These are phyloP conservation scores for Palythoa grandiflora DNA, from an alignment of 92 coral and sea anemone genomes.

Conservation along the genomic window DNA sequence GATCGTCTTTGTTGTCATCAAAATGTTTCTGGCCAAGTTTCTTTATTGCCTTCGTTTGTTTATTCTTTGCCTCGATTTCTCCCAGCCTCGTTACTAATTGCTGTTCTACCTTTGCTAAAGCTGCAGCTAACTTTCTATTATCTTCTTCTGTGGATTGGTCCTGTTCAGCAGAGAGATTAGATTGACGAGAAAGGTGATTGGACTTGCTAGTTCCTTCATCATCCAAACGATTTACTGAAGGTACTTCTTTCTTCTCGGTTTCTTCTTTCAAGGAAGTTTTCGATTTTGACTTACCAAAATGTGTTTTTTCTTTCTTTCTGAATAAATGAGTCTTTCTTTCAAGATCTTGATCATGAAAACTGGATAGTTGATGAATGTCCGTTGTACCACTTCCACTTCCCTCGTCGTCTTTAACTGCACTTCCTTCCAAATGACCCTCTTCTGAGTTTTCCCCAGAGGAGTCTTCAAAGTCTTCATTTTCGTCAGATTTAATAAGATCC, in stretches of 20 bases:
- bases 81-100: slow-evolving; percentile 31
- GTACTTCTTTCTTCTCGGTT: background rate
- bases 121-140: slow-evolving; percentile 27
- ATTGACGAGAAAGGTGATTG: slow-evolving; percentile 9
- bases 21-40: slow-evolving; percentile 11
- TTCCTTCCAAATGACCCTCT: slow-evolving; percentile 6
- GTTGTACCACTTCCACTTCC: background rate
- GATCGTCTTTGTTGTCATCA: background rate
- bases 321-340: background rate
- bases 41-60: background rate
- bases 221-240: background rate
- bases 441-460: slow-evolving; percentile 34
- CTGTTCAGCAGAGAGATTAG: slow-evolving; percentile 14
- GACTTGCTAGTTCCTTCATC: background rate
- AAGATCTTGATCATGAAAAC: background rate
- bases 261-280: background rate
- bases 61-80: slow-evolving; percentile 33
- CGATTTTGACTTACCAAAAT: background rate
- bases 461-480: slow-evolving; percentile 34
- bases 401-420: slow-evolving; percentile 4
- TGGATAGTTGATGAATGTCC: background rate
- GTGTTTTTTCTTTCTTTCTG: background rate
- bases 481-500: slow-evolving; percentile 19
- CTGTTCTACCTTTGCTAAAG: slow-evolving; percentile 38
- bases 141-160: slow-evolving; percentile 13